A percentile compares a stretch with the other conserved stretches of the same genome.
These are phyloP conservation scores for Drosophila neutralis DNA, from an alignment of 2,888 invertebrate genomes.

Conservation along the genomic window DNA sequence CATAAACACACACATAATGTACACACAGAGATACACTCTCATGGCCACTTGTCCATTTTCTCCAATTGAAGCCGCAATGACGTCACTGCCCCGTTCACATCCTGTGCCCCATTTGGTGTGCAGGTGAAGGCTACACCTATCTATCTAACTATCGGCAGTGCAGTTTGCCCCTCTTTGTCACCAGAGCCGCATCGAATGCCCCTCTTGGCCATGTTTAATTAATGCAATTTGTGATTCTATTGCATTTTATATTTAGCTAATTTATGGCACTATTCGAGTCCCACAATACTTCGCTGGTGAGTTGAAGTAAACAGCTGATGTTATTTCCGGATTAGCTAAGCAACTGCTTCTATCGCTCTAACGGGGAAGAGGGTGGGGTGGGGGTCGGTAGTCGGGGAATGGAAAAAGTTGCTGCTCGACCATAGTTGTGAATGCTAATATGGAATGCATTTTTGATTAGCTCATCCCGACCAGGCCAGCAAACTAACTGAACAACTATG, in stretches of 20 bases:
- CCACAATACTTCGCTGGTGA: slow-evolving; percentile 2
- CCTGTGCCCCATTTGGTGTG: neutral
- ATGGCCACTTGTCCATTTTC: slow-evolving; percentile 34
- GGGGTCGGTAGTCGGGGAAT: neutral
- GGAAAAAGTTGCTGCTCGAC: neutral
- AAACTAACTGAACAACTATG: slow-evolving; percentile 5
- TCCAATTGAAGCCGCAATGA: slow-evolving; percentile 38
- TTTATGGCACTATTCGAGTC: slow-evolving; percentile 42
- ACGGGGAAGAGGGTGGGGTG: neutral
- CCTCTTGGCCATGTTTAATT: slow-evolving; percentile 42
- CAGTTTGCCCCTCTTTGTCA: slow-evolving; percentile 3
- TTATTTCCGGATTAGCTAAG: slow-evolving; percentile 44
- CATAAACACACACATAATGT: neutral
- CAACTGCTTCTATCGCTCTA: neutral
- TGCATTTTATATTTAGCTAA: slow-evolving; percentile 59
- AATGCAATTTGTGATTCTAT: slow-evolving; percentile 53
- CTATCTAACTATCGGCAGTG: neutral
- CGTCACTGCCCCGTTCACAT: slow-evolving; percentile 10
- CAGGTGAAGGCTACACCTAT: slow-evolving; percentile 49
- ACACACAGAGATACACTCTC: neutral
- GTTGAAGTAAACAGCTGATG: slow-evolving; percentile 28
- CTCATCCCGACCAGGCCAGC: slow-evolving; percentile 1
- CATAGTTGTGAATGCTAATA: neutral
- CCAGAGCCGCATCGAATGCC: neutral
- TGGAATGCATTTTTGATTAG: slow-evolving; percentile 23